Evolutionary conservation across 2,797 vertebrate genomes (phyloP), one percentile per base, ranked within the genome.

Genomic region (Cyprinella venusta): DNA sequence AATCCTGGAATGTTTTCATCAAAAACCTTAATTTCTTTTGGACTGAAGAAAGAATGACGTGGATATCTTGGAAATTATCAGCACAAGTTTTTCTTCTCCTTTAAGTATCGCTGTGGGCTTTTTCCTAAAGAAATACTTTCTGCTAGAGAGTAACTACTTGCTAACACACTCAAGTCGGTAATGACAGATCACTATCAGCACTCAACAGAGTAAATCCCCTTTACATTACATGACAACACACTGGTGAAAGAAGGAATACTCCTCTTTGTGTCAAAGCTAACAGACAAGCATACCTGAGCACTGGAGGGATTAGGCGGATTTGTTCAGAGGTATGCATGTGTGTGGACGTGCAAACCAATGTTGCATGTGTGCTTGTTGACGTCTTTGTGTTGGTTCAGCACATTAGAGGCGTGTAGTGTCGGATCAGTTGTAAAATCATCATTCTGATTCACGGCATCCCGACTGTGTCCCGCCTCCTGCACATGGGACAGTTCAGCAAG

Each of bases 401-500:
- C 38, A 40, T 74, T 56, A 85, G 67, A 79, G 68, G 56, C 69
- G 36, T 72, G 74, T 42, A 52, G 77, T 50, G 76, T 70, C 77
- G 68, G 45, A 63, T 18, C 63, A 80, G 48, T 74, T 74, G 81
- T 69, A 67, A 67, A 52, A 64, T 63, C 75, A 30, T 85, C 21
- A 33, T 48, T 77, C 8, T 76, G 77, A 74, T 81, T 54, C 40
- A 59, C 79, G 81, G 71, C 64, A 61, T 75, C 69, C 30, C 72
- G 21, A 33, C 64, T 24, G 36, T 33, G 33, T 54, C 67, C 63
- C 38, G 15, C 52, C 56, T 84, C 40, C 65, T 67, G 77, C 84
- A 84, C 81, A 77, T 85, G 84, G 83, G 72, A 85, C 63, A 77
- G 64, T 77, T 80, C 56, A 65, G 38, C 3, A 16, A 9, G 36